phyloP scores from a whole-genome alignment of 2,113 vertebrate species.

The Seriola rivoliana region DNA sequence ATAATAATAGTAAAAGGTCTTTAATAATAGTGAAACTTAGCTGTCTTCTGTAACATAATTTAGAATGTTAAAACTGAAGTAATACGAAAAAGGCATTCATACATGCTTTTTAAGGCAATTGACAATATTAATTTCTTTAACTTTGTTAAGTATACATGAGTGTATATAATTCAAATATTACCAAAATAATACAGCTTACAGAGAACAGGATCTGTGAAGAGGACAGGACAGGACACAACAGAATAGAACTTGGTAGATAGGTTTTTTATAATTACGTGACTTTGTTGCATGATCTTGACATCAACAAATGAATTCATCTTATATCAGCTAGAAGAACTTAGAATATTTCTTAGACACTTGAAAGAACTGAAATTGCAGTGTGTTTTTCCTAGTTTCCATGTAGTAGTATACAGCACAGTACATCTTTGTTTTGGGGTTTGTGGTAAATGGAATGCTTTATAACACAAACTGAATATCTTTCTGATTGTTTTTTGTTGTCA shows the following conservation, averaged over 20 bases:
- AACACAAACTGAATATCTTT: conserved; percentile 65
- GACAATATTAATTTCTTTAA: neutral
- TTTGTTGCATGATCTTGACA: conserved; percentile 18
- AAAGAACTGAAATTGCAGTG: neutral
- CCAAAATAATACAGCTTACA: neutral
- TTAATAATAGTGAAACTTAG: neutral
- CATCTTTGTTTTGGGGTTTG: conserved; percentile 31
- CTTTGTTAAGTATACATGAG: neutral
- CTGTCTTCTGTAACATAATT: neutral
- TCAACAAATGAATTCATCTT: neutral
- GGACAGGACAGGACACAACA: neutral
- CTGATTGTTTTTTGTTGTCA: conserved; percentile 68
- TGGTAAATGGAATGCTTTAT: conserved; percentile 65
- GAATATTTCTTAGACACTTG: neutral
- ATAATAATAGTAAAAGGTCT: neutral
- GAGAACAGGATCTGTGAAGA: neutral
- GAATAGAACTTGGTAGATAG: neutral
- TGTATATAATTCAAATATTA: neutral
- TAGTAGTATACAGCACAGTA: conserved; percentile 40
- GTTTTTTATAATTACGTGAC: neutral
- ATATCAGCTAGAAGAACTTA: conserved; percentile 13
- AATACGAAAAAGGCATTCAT: neutral
- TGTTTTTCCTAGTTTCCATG: conserved; percentile 39
- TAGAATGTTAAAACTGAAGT: neutral
- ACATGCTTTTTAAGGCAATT: neutral